phyloP scores from a whole-genome alignment of 2,888 invertebrate species.

The Eilema caniola region DNA sequence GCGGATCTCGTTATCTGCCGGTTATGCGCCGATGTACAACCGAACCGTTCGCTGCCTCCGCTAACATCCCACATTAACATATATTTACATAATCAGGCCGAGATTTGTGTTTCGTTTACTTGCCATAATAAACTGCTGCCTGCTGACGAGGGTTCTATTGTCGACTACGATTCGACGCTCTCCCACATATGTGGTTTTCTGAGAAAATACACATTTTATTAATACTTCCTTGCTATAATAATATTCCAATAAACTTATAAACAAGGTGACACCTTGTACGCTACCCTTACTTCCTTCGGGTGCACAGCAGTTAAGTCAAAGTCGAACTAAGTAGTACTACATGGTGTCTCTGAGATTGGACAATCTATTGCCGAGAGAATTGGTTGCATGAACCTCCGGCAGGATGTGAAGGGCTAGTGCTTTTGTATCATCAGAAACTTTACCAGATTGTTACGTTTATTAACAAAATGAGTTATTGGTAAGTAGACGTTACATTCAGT shows the following conservation, averaged over 20 bases:
- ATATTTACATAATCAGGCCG: background rate
- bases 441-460: too few relatives aligned
- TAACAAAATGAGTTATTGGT: background rate
- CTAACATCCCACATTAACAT: background rate
- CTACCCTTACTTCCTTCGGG: background rate
- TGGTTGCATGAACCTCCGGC: too few relatives aligned
- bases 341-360: too few relatives aligned
- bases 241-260: background rate
- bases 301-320: too few relatives aligned
- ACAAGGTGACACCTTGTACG: background rate
- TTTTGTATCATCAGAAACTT: too few relatives aligned
- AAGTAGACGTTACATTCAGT: background rate
- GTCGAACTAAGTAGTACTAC: too few relatives aligned
- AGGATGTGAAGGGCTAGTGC: too few relatives aligned
- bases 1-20: background rate
- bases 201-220: background rate
- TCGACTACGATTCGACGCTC: background rate
- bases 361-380: too few relatives aligned
- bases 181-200: background rate
- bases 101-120: conserved; percentile 3
- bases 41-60: background rate
- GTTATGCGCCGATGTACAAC: background rate
- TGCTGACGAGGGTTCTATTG: background rate
- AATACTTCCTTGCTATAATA: background rate
- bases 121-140: background rate